A percentile compares a stretch with the other conserved stretches of the same genome.
phyloP scores from a whole-genome alignment of 1,140 invertebrate species.

The Grapholita molesta region DNA sequence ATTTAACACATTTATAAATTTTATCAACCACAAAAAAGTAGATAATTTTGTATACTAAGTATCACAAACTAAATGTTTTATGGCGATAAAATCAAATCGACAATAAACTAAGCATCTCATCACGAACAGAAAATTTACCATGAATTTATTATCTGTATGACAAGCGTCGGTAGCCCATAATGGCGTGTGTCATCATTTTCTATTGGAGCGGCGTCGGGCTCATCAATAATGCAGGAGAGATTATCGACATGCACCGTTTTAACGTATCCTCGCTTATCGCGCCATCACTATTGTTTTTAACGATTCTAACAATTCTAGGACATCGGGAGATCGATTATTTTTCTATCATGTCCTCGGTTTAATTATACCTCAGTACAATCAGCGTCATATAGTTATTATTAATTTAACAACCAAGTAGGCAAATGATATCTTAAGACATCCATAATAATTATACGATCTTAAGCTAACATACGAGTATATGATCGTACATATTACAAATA shows the following conservation, averaged over 20 bases:
- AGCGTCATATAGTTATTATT: neutral
- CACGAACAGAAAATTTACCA: slow-evolving; percentile 41
- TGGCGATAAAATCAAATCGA: slow-evolving; percentile 32
- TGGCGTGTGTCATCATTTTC: slow-evolving; percentile 68
- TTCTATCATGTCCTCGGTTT: neutral
- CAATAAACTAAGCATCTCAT: slow-evolving; percentile 37
- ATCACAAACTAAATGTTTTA: neutral
- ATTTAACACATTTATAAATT: too few relatives aligned
- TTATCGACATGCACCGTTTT: slow-evolving; percentile 68
- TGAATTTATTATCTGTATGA: slow-evolving; percentile 51
- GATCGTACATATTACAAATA: too few relatives aligned
- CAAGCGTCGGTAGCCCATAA: slow-evolving; percentile 44
- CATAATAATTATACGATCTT: too few relatives aligned
- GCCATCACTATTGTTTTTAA: slow-evolving; percentile 61
- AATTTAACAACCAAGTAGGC: too few relatives aligned
- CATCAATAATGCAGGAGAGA: slow-evolving; percentile 69
- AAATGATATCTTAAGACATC: too few relatives aligned
- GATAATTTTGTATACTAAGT: neutral
- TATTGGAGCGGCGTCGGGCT: slow-evolving; percentile 48
- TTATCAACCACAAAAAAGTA: neutral
- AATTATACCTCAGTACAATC: neutral
- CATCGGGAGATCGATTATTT: slow-evolving; percentile 43
- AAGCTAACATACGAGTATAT: too few relatives aligned
- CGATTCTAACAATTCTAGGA: slow-evolving; percentile 43
- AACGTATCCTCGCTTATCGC: slow-evolving; percentile 56